A percentile compares a stretch with the other conserved stretches of the same genome.
Conservation (phyloP, 2,888 invertebrate genomes). For the Cheiracanthium punctorium region DNA sequence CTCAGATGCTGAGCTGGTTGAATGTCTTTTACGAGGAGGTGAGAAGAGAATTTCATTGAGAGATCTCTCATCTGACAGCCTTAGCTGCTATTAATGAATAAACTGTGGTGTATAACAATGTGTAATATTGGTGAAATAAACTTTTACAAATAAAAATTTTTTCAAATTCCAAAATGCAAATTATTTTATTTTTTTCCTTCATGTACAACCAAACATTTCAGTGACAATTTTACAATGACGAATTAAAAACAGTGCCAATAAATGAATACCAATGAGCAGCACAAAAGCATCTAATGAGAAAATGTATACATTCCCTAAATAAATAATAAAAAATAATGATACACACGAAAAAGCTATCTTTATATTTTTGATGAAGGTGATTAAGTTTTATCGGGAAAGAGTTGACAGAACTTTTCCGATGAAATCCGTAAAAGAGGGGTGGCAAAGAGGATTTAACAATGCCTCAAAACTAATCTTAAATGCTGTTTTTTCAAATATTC, state of each 20-base stretch:
- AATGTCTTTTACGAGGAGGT: neutral
- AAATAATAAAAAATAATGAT: neutral
- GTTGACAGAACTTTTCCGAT: no score
- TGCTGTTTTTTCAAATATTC: no score
- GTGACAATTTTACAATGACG: neutral
- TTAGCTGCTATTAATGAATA: neutral
- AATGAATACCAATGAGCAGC: neutral
- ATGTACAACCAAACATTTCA: neutral
- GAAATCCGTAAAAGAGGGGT: no score
- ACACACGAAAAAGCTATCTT: neutral
- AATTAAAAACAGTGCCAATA: neutral
- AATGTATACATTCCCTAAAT: neutral
- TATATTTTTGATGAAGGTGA: no score
- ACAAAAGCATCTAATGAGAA: neutral
- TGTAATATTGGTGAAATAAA: no score
- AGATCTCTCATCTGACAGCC: neutral
- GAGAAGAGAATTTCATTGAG: neutral
- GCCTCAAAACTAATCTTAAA: no score
- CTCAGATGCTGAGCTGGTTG: constrained; percentile 4
- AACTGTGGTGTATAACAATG: no score
- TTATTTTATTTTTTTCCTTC: neutral
- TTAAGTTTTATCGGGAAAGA: no score
- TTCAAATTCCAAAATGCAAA: neutral
- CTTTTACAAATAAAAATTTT: no score
- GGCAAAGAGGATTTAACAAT: no score